Conservation (phyloP, 2,888 invertebrate species). For the Agriopis marginaria region DNA sequence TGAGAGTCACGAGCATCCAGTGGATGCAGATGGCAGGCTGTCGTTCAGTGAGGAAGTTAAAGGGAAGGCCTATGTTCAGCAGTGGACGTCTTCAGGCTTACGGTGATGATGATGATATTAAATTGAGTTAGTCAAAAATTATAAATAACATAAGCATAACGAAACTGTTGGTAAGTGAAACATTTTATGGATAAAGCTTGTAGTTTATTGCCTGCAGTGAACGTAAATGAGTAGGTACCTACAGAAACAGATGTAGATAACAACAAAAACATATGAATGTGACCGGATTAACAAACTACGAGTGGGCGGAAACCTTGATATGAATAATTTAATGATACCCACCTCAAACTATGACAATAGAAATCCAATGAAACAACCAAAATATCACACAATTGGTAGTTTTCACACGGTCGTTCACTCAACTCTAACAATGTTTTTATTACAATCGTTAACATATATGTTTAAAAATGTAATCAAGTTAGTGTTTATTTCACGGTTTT, state of each 20-base stretch:
- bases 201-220: not conserved
- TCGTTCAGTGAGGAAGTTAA: too few species aligned
- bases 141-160: too few species aligned
- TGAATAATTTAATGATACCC: slow-evolving; percentile 19
- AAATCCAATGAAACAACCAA: slow-evolving; percentile 22
- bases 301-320: slow-evolving; percentile 47
- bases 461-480: not conserved
- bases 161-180: too few species aligned
- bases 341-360: slow-evolving; percentile 19
- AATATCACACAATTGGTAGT: slow-evolving; percentile 14
- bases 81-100: too few species aligned
- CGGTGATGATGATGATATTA: too few species aligned
- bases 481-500: not conserved
- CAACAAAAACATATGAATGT: slow-evolving; percentile 15
- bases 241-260: slow-evolving; percentile 11
- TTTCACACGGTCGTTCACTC: slow-evolving; percentile 22
- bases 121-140: too few species aligned
- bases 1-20: too few species aligned
- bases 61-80: too few species aligned
- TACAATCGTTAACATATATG: not conserved
- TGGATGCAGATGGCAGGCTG: too few species aligned
- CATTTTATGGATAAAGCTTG: not conserved
- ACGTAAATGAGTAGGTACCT: not conserved
- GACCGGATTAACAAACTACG: slow-evolving; percentile 27
- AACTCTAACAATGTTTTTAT: not conserved